Evolutionary conservation across 2,888 invertebrate genomes (phyloP), one percentile per base, ranked within the genome.

Genomic region (Hydroisotoma schaefferi): DNA sequence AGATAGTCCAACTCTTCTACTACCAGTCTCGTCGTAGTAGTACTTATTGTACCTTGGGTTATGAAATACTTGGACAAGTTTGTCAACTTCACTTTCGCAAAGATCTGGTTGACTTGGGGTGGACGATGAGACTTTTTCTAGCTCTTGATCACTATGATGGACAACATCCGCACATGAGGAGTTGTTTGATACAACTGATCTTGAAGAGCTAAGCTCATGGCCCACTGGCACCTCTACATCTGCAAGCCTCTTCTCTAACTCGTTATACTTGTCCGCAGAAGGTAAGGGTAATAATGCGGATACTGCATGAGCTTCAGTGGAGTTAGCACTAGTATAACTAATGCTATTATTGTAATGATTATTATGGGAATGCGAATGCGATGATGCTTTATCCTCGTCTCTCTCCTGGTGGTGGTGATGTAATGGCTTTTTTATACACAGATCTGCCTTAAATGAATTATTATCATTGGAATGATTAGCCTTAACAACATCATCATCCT

Each of bases 131-230:
- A 29, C 25, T 51, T n/a, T 4, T 15, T 8, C 5, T 40, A 18
- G 33, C 8, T 10, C 51, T 47, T 54, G 53, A 59, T 56, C 27
- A 23, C 37, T 48, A 57, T 55, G 63, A 65, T 61, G 63, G 61
- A 62, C 62, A 55, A 64, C 66, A 68, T 68, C 68, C 68, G 64
- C 64, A 68, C 66, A 61, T 64, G 66, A 64, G 53, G 66, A 66
- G 47, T 62, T 57, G 60, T 64, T 66, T 59, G 62, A 64, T 54
- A 57, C 62, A 66, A 66, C 68, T 68, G 66, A 64, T 66, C 64
- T 57, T 58, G 62, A 68, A 60, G 46, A 53, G 51, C 58, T 44
- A 47, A 47, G 57, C 27, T 68, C 59, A 27, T 61, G 55, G 55
- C 28, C 54, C 37, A 52, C 5, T 28, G 29, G 28, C 49, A 25